A percentile compares a stretch with the other conserved stretches of the same genome.
Conservation (phyloP, 2,888 invertebrate genomes). For the Coenonympha arcania region DNA sequence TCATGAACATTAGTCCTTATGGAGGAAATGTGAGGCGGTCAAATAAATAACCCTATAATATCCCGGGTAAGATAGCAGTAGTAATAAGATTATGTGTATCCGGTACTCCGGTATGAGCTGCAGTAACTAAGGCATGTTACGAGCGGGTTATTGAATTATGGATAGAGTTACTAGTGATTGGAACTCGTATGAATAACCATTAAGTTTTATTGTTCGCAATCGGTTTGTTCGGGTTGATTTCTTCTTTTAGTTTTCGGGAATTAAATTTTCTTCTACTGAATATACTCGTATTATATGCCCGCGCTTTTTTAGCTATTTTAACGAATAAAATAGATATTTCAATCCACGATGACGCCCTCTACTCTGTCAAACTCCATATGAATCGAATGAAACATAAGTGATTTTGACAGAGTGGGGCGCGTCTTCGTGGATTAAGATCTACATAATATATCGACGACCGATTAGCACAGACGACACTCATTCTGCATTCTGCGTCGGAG, state of each 20-base stretch:
- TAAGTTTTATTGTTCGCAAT: background rate
- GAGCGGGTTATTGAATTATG: conserved; percentile 13
- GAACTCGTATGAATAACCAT: background rate
- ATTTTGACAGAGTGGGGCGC: too few species aligned
- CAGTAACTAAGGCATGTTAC: conserved; percentile 24
- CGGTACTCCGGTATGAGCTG: conserved; percentile 31
- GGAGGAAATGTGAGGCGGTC: conserved; percentile 39
- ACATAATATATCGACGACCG: too few species aligned
- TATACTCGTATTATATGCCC: too few species aligned
- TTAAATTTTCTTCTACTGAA: too few species aligned
- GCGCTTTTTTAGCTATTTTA: too few species aligned
- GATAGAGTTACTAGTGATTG: conserved; percentile 3
- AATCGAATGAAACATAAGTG: too few species aligned
- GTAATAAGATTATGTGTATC: conserved; percentile 36
- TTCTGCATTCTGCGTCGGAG: too few species aligned
- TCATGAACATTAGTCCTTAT: conserved; percentile 49
- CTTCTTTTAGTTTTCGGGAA: background rate
- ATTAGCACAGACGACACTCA: too few species aligned
- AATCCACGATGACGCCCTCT: too few species aligned
- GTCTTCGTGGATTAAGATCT: too few species aligned
- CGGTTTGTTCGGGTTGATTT: background rate
- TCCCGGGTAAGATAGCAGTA: conserved; percentile 29
- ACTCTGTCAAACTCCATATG: too few species aligned
- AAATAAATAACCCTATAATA: conserved; percentile 40
- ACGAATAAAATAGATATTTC: too few species aligned